Percentiles rank a stretch among this genome's conserved stretches.
Evolutionary conservation across 2,797 vertebrate genomes (phyloP).

Genomic region (Gymnocypris eckloni): DNA sequence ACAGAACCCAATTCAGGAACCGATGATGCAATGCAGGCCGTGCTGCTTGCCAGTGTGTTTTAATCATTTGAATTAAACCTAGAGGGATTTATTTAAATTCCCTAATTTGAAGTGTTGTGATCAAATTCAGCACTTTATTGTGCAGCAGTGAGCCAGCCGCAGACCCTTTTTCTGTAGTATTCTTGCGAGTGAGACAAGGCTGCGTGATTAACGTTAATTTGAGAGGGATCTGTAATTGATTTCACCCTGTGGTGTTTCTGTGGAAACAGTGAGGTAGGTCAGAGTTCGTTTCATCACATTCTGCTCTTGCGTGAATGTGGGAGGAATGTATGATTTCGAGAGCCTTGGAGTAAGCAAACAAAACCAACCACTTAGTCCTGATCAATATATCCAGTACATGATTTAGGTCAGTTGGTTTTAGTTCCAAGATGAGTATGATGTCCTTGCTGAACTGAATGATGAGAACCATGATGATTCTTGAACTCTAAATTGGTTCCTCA

Average conservation of each 20-base stretch:
- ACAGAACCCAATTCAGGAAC: conserved; percentile 3
- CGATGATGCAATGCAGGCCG: neutral
- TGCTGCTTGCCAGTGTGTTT: conserved; percentile 27
- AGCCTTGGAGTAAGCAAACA: conserved; percentile 33
- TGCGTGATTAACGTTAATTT: conserved; percentile 57
- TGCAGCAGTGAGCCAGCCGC: conserved; percentile 3
- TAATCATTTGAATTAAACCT: conserved; percentile 28
- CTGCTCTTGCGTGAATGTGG: conserved; percentile 37
- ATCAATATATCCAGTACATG: conserved; percentile 25
- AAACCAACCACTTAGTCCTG: conserved; percentile 35
- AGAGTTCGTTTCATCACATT: conserved; percentile 38
- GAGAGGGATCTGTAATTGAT: conserved; percentile 59
- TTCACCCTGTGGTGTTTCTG: conserved; percentile 52
- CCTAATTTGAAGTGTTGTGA: conserved; percentile 45
- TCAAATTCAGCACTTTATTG: conserved; percentile 37
- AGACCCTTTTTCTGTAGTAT: conserved; percentile 2
- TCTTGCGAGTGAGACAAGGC: conserved; percentile 24
- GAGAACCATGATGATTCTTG: conserved; percentile 3
- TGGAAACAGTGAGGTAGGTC: conserved; percentile 54
- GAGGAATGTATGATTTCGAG: conserved; percentile 34
- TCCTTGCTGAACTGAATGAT: conserved; percentile 7
- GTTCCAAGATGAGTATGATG: conserved; percentile 6
- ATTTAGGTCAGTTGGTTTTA: conserved; percentile 24
- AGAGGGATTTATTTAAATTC: conserved; percentile 34
- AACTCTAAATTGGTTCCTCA: neutral